Base-by-base conservation (phyloP, 2,888 invertebrate genomes). In the Patella depressa region DNA sequence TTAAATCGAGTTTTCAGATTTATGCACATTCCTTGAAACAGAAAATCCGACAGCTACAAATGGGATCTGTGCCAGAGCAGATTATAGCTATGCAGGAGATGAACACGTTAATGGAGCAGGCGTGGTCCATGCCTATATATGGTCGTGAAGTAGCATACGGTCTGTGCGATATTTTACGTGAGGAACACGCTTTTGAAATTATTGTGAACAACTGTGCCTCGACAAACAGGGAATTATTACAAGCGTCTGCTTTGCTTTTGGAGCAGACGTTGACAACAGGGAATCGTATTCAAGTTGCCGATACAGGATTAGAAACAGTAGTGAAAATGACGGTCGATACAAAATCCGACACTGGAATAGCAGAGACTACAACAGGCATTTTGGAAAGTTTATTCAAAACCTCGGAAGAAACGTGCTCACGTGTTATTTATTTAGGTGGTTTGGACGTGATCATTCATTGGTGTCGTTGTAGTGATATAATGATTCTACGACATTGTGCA, bases 51-150 rank as follows among this genome's bases (percentile, higher is more conserved):
- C 81, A 82, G 24, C 78, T 88, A 4, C 87, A 87, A 76, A 82
- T 85, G 78, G 85, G 85, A 9, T 85, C 84, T 19, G 83, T 81
- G 15, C 80, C 83, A 0, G 85, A 85, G 73, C 86, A 88, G 77
- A 79, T 87, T 12, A 80, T 75, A 72, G 85, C 86, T 80, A 83
- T 91, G 59, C 77, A 83, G 12, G 86, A 87, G 70, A 87, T 90
- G 78, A 82, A 87, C 65, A 82, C 83, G 24, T 82, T 89, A 57
- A 87, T 91, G 78, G 88, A 87, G 71, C 86, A 96, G 91, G 98
- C 99, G n/a, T 99, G 99, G 98, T 96, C 96, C 0, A 97, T 98
- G 29, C 98, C 98, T 3, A 96, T 97, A 0, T 96, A 97, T 89
- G 98, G 98, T 0, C 97, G 98, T 91, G 97, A 93, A 91, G 93